phyloP scores from a whole-genome alignment of 2,888 invertebrate genomes.

The Synanthedon andrenaeformis region DNA sequence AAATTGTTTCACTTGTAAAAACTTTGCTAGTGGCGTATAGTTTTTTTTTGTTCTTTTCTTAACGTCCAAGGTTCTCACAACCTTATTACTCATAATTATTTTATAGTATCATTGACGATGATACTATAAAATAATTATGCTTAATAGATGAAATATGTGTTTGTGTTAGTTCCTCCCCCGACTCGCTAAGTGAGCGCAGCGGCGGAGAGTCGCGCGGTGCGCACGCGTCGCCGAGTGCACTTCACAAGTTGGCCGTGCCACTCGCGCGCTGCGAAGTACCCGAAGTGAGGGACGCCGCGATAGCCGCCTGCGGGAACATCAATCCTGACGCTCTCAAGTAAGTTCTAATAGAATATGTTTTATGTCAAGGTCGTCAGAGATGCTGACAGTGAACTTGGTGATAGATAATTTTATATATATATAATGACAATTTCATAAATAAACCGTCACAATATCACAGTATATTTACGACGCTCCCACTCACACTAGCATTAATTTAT shows the following conservation, averaged over 20 bases:
- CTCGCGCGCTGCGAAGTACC: conserved; percentile 91
- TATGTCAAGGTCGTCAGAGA: not conserved
- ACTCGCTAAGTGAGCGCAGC: conserved; percentile 86
- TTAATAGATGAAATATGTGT: not conserved
- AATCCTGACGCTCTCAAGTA: conserved; percentile 96
- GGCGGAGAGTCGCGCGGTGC: conserved; percentile 81
- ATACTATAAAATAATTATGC: not conserved
- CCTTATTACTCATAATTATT: no score
- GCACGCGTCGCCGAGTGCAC: conserved; percentile 82
- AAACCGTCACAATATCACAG: no score
- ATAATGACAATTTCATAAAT: no score
- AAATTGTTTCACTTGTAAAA: no score
- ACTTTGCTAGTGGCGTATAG: no score
- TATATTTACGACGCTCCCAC: no score
- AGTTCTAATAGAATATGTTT: conserved; percentile 27
- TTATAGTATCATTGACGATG: no score
- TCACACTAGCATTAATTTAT: no score
- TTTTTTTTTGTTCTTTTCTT: no score
- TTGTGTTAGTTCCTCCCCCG: conserved; percentile 86
- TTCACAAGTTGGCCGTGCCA: conserved; percentile 94
- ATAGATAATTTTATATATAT: not conserved
- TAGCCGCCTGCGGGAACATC: conserved; percentile 93
- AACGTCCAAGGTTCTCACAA: no score
- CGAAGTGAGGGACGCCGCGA: conserved; percentile 94
- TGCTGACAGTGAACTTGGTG: no score